Evolutionary conservation across 2,113 vertebrate genomes (phyloP).

Genomic region (Hypanus sabinus): DNA sequence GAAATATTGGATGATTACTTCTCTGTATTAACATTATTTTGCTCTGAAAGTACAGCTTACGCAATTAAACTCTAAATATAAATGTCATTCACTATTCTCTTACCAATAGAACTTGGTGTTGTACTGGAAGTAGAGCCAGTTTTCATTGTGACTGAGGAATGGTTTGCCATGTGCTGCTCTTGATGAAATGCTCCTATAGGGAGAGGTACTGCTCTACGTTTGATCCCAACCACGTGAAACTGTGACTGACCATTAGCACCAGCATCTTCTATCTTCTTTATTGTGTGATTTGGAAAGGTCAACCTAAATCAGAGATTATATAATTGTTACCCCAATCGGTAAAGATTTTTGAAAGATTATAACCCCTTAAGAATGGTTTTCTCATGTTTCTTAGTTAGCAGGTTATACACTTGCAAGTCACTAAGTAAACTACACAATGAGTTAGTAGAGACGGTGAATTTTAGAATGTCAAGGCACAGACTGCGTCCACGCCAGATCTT

Average conservation of each 20-base stretch:
- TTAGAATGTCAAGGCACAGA: background rate
- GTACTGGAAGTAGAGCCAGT: background rate
- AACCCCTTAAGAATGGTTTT: background rate
- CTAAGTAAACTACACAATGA: background rate
- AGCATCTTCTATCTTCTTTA: slow-evolving; percentile 36
- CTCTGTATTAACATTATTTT: background rate
- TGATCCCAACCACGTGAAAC: slow-evolving; percentile 35
- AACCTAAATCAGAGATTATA: slow-evolving; percentile 25
- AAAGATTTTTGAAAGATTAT: background rate
- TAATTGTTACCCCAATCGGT: background rate
- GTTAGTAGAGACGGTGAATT: background rate
- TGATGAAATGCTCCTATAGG: slow-evolving; percentile 30
- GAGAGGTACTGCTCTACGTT: slow-evolving; percentile 31
- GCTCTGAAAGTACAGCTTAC: background rate
- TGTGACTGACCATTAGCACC: slow-evolving; percentile 29
- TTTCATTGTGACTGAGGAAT: slow-evolving; percentile 14
- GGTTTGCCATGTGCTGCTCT: slow-evolving; percentile 31
- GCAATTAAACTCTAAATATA: background rate
- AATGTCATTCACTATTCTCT: background rate
- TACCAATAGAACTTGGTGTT: slow-evolving; percentile 12
- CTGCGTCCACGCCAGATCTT: background rate
- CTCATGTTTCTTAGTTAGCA: background rate
- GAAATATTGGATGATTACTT: background rate
- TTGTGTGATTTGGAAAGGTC: slow-evolving; percentile 31
- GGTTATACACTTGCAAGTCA: background rate